A percentile compares a stretch with the other conserved stretches of the same genome.
These are phyloP conservation scores for Orthochromis indermauri DNA, from an alignment of 2,113 vertebrate species.

Conservation along the genomic window DNA sequence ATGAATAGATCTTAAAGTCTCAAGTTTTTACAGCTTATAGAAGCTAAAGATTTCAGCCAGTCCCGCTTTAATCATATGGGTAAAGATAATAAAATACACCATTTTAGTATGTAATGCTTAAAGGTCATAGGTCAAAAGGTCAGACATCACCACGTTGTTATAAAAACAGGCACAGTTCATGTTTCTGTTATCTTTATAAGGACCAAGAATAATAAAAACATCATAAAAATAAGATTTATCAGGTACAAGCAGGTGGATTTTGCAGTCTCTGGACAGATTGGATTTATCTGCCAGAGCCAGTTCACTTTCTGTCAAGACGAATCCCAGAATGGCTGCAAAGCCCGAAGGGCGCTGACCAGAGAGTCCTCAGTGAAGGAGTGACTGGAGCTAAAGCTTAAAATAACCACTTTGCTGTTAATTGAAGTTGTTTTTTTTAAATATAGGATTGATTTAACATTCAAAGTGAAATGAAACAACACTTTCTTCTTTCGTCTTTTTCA, in stretches of 20 bases:
- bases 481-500: background rate
- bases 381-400: background rate
- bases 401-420: background rate
- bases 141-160: background rate
- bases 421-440: background rate
- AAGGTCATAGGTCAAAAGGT: background rate
- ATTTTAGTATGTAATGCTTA: background rate
- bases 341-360: background rate
- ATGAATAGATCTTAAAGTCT: background rate
- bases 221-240: background rate
- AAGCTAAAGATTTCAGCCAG: background rate
- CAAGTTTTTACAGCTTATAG: background rate
- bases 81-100: background rate
- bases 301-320: background rate
- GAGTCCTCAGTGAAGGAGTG: background rate
- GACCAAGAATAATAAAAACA: background rate
- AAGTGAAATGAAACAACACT: background rate
- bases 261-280: background rate
- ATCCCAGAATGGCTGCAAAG: background rate
- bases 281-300: background rate
- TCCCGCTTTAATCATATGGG: background rate
- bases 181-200: background rate
- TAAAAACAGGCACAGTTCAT: fast-evolving
- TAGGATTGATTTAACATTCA: no score
- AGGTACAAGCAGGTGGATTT: background rate